Base-by-base conservation (phyloP, 2,797 vertebrate genomes). In the Sternotherus odoratus region DNA sequence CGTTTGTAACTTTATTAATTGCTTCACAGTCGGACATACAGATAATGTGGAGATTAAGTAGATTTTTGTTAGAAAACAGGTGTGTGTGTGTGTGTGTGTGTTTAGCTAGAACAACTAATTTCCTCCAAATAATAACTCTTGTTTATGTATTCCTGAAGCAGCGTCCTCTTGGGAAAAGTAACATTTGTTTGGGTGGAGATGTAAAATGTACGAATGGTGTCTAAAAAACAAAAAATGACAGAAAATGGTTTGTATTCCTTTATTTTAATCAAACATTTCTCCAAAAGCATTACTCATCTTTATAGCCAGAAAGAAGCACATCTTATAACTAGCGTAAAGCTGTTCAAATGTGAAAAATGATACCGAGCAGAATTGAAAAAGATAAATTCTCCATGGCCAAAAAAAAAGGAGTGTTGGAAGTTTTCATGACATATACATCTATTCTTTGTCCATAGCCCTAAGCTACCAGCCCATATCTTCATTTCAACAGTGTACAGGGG, bases 281-380 rank as follows among this genome's bases (percentile, higher is more conserved):
- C 33, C 72, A 91, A 72, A 96, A 92, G 3, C 86, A 95, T 96
- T 93, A 88, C 49, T 97, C 94, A 97, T 96, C 97, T 98, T 96
- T 97, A 97, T 91, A 86, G 78, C 87, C 81, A 89, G 92, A 93
- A 97, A 93, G 26, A 89, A 1, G 57, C 46, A 53, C 87, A 95
- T 92, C 36, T 30, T 90, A 83, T 96, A 97, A 97, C n/a, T 57
- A 95, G 84, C 74, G 89, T 90, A 94, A 94, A 96, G 90, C 74
- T 93, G 91, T 96, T 95, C 95, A 92, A 21, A 92, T 97, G 92
- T 97, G 95, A 97, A 98, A 98, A 98, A 97, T 95, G 83, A 95
- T 91, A 80, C 77, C 30, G 51, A 90, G 53, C 80, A 92, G 95
- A 94, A 96, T 83, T 96, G 82, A 74, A 86, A 97, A 96, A 95